Evolutionary conservation across 2,797 vertebrate species (phyloP).

Genomic region (Calcarius lapponicus): DNA sequence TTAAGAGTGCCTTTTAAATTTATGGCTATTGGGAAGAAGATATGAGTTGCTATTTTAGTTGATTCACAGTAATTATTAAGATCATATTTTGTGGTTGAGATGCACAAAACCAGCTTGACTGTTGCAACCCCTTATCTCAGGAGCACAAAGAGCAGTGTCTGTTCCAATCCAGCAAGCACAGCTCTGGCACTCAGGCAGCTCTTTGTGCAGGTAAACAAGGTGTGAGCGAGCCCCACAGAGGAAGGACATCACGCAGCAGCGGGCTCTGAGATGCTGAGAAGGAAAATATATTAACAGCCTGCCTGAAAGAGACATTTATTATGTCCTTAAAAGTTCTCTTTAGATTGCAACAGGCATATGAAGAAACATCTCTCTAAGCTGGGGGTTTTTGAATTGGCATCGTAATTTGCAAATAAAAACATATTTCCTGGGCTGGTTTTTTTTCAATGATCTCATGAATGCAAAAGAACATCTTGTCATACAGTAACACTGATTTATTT

Average conservation of each 20-base stretch:
- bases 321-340: background rate
- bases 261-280: background rate
- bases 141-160: conserved; percentile 50
- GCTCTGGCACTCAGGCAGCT: conserved; percentile 6
- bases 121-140: conserved; percentile 56
- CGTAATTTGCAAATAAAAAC: background rate
- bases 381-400: background rate
- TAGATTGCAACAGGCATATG: background rate
- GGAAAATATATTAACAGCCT: background rate
- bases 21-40: conserved; percentile 24
- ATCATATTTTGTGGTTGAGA: conserved; percentile 49
- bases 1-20: conserved; percentile 1
- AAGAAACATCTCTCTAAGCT: background rate
- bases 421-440: background rate
- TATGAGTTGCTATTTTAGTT: conserved; percentile 19
- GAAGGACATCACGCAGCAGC: background rate
- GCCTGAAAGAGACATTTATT: background rate
- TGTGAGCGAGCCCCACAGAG: background rate
- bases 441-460: background rate
- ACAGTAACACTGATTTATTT: background rate
- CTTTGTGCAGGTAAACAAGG: background rate
- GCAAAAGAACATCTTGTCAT: background rate
- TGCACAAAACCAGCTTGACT: conserved; percentile 4
- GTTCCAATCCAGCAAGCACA: conserved; percentile 25
- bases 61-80: conserved; percentile 59